phyloP scores from a whole-genome alignment of 2,888 invertebrate species.

The Anorthoa munda region DNA sequence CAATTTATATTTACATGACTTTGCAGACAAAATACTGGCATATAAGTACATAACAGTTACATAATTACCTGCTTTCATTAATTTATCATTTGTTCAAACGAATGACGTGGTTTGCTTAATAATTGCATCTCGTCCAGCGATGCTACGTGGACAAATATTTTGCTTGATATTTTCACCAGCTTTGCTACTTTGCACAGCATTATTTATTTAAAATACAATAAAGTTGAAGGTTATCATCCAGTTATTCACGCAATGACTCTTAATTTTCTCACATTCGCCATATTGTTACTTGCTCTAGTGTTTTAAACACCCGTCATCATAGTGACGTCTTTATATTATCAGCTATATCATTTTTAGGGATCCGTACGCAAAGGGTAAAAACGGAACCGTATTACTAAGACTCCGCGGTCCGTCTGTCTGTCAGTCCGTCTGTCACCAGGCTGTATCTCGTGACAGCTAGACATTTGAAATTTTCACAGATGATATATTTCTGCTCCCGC shows the following conservation, averaged over 20 bases:
- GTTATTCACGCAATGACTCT: neutral
- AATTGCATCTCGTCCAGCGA: neutral
- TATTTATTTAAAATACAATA: neutral
- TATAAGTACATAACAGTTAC: neutral
- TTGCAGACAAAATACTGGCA: neutral
- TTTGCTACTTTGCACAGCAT: neutral
- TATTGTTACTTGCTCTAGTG: neutral
- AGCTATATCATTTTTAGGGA: no score
- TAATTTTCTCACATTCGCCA: neutral
- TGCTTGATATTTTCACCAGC: conserved; percentile 5
- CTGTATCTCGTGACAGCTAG: no score
- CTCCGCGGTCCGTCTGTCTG: no score
- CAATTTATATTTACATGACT: neutral
- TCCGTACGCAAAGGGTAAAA: no score
- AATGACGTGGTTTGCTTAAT: neutral
- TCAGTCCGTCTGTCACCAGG: no score
- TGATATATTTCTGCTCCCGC: no score
- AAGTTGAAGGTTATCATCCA: neutral
- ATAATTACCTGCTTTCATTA: neutral
- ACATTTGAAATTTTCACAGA: no score
- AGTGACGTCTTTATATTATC: neutral
- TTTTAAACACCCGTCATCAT: neutral
- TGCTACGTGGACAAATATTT: neutral
- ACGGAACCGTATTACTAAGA: no score
- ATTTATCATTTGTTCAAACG: conserved; percentile 21